These are phyloP conservation scores for Triplophysa siluroides DNA, from an alignment of 2,113 vertebrate genomes.

Conservation along the genomic window DNA sequence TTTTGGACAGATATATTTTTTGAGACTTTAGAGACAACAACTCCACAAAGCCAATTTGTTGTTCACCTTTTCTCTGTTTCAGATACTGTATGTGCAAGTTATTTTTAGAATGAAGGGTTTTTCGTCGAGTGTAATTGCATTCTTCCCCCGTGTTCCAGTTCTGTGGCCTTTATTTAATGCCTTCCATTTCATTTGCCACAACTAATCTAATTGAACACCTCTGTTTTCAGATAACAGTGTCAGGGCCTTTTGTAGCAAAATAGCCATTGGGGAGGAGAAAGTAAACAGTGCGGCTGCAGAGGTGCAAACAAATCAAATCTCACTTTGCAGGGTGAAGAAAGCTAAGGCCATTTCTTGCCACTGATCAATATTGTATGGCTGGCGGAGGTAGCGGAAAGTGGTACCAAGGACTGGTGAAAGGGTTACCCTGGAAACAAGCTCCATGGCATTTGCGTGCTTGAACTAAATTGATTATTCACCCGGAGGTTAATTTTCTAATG, in stretches of 20 bases:
- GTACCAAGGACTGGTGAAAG: constrained; percentile 6
- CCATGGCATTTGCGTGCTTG: constrained; percentile 10
- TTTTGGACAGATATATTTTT: no score
- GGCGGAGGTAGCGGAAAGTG: constrained; percentile 19
- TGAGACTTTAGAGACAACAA: not conserved
- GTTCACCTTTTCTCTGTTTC: not conserved
- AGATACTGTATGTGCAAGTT: not conserved
- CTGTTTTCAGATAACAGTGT: constrained; percentile 16
- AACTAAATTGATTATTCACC: constrained; percentile 22
- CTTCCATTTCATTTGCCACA: constrained; percentile 37
- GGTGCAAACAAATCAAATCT: constrained; percentile 46
- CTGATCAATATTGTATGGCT: constrained; percentile 37
- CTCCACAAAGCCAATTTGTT: not conserved
- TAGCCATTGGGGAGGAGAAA: constrained; percentile 20
- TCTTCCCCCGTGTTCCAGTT: constrained; percentile 14
- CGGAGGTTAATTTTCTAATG: constrained; percentile 30
- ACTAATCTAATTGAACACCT: constrained; percentile 31
- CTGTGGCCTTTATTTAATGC: constrained; percentile 37
- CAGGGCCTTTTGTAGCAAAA: constrained; percentile 26
- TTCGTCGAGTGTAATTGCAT: constrained; percentile 30
- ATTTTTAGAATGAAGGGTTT: constrained; percentile 39
- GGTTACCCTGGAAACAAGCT: constrained; percentile 42
- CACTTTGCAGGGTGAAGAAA: constrained; percentile 19
- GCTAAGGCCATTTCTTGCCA: constrained; percentile 36
- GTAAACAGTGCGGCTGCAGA: constrained; percentile 23